phyloP scores from a whole-genome alignment of 2,113 vertebrate genomes.

The Setophaga petechia region DNA sequence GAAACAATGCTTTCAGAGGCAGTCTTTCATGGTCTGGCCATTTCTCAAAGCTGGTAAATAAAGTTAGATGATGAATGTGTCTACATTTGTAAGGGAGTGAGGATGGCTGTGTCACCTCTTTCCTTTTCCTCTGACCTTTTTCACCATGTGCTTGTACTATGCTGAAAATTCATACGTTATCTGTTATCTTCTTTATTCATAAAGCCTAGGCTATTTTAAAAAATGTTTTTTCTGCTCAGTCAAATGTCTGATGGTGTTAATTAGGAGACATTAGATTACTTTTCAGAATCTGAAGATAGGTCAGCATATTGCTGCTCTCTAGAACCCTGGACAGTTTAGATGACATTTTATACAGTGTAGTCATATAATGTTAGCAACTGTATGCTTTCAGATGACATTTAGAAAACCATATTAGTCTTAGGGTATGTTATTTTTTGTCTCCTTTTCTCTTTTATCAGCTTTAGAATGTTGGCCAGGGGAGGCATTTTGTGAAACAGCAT shows the following conservation, averaged over 20 bases:
- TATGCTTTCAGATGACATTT: neutral
- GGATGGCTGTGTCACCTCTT: neutral
- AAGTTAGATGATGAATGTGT: neutral
- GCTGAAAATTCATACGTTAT: neutral
- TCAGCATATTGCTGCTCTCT: neutral
- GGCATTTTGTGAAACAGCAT: neutral
- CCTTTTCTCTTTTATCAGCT: neutral
- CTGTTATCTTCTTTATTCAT: neutral
- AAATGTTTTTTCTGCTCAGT: neutral
- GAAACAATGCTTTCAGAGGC: neutral
- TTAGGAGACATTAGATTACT: neutral
- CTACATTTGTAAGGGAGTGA: neutral
- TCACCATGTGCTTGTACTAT: neutral
- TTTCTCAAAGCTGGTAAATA: neutral
- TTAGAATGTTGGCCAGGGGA: neutral
- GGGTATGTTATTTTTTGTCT: neutral
- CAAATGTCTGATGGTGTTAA: neutral
- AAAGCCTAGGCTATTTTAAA: neutral
- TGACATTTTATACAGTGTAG: neutral
- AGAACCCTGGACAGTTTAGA: neutral
- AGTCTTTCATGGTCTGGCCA: neutral
- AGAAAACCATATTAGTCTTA: neutral
- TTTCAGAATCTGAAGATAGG: neutral
- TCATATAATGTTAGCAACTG: neutral
- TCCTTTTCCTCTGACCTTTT: neutral